These are phyloP conservation scores for Anguilla anguilla DNA, from an alignment of 2,797 vertebrate species.

Conservation along the genomic window DNA sequence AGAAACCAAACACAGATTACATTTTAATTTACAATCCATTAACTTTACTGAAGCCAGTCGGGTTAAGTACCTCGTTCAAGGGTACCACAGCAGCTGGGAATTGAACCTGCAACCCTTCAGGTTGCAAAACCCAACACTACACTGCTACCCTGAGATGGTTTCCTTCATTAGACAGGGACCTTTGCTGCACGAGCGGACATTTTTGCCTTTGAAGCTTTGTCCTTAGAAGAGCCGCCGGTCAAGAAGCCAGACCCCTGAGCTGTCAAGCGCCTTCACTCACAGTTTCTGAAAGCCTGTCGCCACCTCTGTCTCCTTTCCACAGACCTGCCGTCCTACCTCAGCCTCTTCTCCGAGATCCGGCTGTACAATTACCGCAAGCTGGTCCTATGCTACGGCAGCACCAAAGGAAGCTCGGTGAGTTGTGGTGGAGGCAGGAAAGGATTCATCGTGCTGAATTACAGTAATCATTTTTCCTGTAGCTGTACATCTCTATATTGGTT, in stretches of 20 bases:
- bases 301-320: constrained; percentile 19
- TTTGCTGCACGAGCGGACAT: neutral
- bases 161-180: neutral
- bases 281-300: constrained; percentile 30
- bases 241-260: neutral
- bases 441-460: neutral
- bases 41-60: neutral
- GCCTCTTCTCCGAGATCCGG: constrained; percentile 94
- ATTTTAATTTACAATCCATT: neutral
- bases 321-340: constrained; percentile 95
- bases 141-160: neutral
- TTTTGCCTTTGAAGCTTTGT: neutral
- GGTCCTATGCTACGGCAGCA: constrained; percentile 94
- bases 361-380: constrained; percentile 97
- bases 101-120: neutral
- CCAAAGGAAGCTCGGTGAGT: constrained; percentile 95
- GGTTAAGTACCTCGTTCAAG: neutral
- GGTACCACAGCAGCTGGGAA: neutral
- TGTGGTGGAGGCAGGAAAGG: neutral
- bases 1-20: neutral
- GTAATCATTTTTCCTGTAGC: neutral
- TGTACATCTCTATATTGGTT: neutral
- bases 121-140: neutral
- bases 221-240: neutral
- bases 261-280: neutral